These are phyloP conservation scores for Elephantulus edwardii DNA, from an alignment of 2,113 vertebrate species.

Conservation along the genomic window DNA sequence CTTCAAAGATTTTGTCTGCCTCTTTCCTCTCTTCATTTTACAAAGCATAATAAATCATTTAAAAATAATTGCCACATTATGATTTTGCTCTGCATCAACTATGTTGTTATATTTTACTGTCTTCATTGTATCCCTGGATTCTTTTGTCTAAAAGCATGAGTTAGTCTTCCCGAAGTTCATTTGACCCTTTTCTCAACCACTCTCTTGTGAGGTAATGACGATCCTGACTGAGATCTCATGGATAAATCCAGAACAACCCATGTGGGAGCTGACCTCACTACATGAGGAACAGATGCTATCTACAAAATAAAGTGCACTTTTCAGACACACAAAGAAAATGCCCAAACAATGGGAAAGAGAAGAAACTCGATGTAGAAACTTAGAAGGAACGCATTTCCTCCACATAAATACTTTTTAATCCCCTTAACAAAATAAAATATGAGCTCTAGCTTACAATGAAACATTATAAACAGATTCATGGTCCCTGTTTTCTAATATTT, in stretches of 20 bases:
- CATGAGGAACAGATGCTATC: not conserved
- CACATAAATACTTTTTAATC: not conserved
- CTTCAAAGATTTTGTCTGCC: not conserved
- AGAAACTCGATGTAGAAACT: not conserved
- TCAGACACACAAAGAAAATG: no score
- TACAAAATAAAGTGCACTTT: not conserved
- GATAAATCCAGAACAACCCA: not conserved
- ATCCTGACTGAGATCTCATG: not conserved
- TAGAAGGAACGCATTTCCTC: conserved; percentile 8
- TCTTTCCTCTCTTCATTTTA: not conserved
- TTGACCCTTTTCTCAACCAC: not conserved
- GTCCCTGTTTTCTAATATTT: not conserved
- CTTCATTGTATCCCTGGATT: not conserved
- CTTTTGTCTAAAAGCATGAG: conserved; percentile 5
- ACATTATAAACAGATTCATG: not conserved
- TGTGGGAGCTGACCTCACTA: not conserved
- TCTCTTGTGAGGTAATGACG: not conserved
- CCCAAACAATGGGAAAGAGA: conserved; percentile 58
- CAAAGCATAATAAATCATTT: not conserved
- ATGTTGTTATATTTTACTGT: not conserved
- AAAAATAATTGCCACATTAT: not conserved
- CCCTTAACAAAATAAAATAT: not conserved
- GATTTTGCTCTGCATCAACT: not conserved
- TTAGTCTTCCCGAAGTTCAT: not conserved
- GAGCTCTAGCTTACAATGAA: not conserved